Conservation (phyloP, 2,888 invertebrate species). For the Acronicta psi region DNA sequence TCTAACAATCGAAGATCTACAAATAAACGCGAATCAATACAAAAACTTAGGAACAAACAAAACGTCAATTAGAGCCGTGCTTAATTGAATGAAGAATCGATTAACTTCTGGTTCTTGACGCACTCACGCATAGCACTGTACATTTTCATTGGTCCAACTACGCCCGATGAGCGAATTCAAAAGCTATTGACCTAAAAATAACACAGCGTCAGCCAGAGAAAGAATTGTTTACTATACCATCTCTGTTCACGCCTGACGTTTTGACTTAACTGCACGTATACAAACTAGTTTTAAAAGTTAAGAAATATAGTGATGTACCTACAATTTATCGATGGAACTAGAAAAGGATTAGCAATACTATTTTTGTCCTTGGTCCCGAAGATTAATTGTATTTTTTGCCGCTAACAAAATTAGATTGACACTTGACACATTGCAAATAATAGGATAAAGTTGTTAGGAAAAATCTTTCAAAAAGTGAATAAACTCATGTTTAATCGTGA, state of each 20-base stretch:
- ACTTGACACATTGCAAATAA: no score
- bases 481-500: neutral
- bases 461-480: neutral
- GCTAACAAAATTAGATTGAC: no score
- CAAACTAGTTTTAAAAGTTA: slow-evolving; percentile 37
- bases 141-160: slow-evolving; percentile 68
- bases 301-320: slow-evolving; percentile 26
- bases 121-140: slow-evolving; percentile 63
- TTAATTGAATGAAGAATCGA: slow-evolving; percentile 29
- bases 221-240: slow-evolving; percentile 76
- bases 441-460: neutral
- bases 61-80: slow-evolving; percentile 27
- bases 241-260: slow-evolving; percentile 62
- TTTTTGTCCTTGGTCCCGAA: no score
- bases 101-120: slow-evolving; percentile 55
- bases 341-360: neutral
- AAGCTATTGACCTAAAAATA: slow-evolving; percentile 85
- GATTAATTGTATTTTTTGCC: no score
- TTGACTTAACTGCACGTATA: slow-evolving; percentile 50
- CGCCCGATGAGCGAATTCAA: slow-evolving; percentile 80
- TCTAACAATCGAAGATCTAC: slow-evolving; percentile 3
- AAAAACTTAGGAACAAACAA: slow-evolving; percentile 10
- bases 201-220: slow-evolving; percentile 64
- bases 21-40: slow-evolving; percentile 16
- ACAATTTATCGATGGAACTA: slow-evolving; percentile 37